Percentiles rank a stretch among this genome's conserved stretches.
phyloP scores from a whole-genome alignment of 2,888 invertebrate species.

The Coenonympha glycerion region DNA sequence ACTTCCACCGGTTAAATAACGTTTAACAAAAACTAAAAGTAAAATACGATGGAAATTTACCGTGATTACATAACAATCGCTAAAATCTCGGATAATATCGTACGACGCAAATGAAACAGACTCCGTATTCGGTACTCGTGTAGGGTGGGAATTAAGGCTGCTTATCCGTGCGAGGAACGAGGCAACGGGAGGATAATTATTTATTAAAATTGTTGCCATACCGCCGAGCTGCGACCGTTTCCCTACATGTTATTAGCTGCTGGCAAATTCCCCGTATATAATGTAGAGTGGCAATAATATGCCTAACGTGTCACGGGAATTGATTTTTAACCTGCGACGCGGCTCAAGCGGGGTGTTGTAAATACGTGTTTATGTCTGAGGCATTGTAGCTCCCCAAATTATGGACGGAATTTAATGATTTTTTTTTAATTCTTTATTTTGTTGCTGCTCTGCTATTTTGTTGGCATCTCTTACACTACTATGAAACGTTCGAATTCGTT shows the following conservation, averaged over 20 bases:
- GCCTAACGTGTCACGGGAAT: slow-evolving; percentile 21
- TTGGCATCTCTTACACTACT: no score
- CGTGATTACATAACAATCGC: slow-evolving; percentile 11
- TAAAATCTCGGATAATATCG: slow-evolving; percentile 14
- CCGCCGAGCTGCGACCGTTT: slow-evolving; percentile 39
- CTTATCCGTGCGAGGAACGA: slow-evolving; percentile 45
- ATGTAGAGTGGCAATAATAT: slow-evolving; percentile 36
- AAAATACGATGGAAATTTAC: not conserved
- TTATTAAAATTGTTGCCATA: slow-evolving; percentile 66
- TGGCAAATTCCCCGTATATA: slow-evolving; percentile 41
- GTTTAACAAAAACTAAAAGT: no score
- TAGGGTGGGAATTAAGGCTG: slow-evolving; percentile 48
- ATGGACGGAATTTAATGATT: no score
- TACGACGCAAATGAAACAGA: slow-evolving; percentile 23
- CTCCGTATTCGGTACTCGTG: slow-evolving; percentile 23
- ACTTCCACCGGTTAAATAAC: no score
- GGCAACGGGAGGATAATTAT: slow-evolving; percentile 56
- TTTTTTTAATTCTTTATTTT: no score
- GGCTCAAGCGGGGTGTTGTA: no score
- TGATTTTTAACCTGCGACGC: not conserved
- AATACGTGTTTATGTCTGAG: no score
- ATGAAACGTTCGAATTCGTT: no score
- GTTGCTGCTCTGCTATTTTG: no score
- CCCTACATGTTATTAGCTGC: slow-evolving; percentile 39
- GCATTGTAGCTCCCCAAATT: no score